phyloP scores from a whole-genome alignment of 2,113 vertebrate genomes.

The Galbula dea region DNA sequence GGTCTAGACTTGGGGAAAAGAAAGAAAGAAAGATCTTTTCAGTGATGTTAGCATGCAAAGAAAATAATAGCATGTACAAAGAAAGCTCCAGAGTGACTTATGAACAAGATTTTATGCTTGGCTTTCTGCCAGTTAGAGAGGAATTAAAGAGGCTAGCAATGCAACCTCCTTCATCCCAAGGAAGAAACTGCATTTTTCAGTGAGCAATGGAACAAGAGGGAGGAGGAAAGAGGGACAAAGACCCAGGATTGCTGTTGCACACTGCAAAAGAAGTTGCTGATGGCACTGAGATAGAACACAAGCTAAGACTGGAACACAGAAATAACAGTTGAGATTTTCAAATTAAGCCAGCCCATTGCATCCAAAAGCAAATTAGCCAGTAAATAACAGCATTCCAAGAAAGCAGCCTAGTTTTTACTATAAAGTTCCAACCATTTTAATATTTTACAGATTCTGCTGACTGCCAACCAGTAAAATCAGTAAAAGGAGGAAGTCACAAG shows the following conservation, averaged over 20 bases:
- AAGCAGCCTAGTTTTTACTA: not conserved
- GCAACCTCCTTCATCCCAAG: not conserved
- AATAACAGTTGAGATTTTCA: not conserved
- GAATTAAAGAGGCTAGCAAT: slow-evolving; percentile 18
- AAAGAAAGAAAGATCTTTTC: not conserved
- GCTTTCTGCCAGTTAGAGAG: slow-evolving; percentile 31
- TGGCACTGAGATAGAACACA: not conserved
- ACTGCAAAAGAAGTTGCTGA: not conserved
- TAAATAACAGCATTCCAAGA: not conserved
- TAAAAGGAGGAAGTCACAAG: not conserved
- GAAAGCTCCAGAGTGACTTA: slow-evolving; percentile 51
- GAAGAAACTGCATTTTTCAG: slow-evolving; percentile 12
- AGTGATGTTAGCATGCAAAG: slow-evolving; percentile 13
- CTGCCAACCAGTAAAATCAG: not conserved
- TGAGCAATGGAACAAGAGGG: not conserved
- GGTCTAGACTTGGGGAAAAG: slow-evolving; percentile 19
- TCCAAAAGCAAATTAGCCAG: not conserved
- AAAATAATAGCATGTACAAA: slow-evolving; percentile 19
- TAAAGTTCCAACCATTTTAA: not conserved
- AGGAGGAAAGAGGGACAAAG: not conserved
- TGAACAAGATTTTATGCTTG: slow-evolving; percentile 22
- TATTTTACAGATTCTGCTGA: not conserved
- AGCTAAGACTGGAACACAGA: not conserved
- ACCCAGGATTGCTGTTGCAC: rapidly evolving
- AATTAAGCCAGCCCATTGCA: not conserved